Conservation (phyloP, 2,888 invertebrate genomes). For the Ophion slaviceki region DNA sequence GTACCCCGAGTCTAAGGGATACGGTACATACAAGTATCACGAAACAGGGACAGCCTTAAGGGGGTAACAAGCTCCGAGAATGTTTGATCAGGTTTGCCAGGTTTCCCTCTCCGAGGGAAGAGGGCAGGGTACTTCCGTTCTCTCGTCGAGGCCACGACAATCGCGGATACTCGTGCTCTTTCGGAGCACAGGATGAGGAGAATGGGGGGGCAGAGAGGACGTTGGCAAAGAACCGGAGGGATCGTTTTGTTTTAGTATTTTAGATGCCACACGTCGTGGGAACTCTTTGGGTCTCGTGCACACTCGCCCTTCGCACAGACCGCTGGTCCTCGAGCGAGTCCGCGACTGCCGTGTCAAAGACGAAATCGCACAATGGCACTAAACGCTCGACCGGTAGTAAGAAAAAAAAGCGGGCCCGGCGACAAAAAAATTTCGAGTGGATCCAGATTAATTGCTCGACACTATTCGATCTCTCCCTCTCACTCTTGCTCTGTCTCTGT, state of each 20-base stretch:
- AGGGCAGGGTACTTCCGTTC: slow-evolving; percentile 63
- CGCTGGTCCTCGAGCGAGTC: slow-evolving; percentile 54
- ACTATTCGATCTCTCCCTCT: slow-evolving; percentile 49
- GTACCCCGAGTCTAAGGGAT: background rate
- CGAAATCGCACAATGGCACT: slow-evolving; percentile 67
- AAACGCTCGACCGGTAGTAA: slow-evolving; percentile 60
- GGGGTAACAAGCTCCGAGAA: slow-evolving; percentile 64
- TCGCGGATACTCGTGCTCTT: slow-evolving; percentile 64
- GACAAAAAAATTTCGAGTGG: slow-evolving; percentile 64
- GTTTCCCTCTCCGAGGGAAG: slow-evolving; percentile 16
- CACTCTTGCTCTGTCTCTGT: slow-evolving; percentile 1
- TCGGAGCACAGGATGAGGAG: slow-evolving; percentile 9
- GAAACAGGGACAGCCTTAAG: slow-evolving; percentile 41
- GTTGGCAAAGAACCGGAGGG: slow-evolving; percentile 60
- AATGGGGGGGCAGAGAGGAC: slow-evolving; percentile 12
- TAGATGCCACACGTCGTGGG: slow-evolving; percentile 80
- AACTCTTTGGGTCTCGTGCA: slow-evolving; percentile 75
- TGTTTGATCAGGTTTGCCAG: slow-evolving; percentile 74
- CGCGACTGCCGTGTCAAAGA: slow-evolving; percentile 43
- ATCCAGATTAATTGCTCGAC: slow-evolving; percentile 64
- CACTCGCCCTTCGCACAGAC: slow-evolving; percentile 52
- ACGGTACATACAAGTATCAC: slow-evolving; percentile 41
- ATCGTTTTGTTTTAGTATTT: slow-evolving; percentile 81
- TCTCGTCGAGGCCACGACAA: slow-evolving; percentile 66
- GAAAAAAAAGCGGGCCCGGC: slow-evolving; percentile 3